Percentiles rank a stretch among this genome's conserved stretches.
phyloP scores from a whole-genome alignment of 1,140 invertebrate genomes.

The Aphis craccivora region DNA sequence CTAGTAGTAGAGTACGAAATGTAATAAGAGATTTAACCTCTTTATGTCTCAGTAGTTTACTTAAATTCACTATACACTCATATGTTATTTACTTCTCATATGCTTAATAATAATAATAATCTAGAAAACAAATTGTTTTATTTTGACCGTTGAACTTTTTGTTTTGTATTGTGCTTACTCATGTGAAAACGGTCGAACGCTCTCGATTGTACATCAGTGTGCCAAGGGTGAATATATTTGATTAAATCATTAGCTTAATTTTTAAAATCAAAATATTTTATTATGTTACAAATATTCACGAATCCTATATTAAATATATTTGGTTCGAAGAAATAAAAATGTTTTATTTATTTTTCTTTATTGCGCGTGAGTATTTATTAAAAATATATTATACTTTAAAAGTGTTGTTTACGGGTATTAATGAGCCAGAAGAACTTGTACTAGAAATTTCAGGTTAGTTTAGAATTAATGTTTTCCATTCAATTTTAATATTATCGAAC shows the following conservation, averaged over 20 bases:
- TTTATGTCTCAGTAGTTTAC: conserved; percentile 3
- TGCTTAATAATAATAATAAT: conserved; percentile 1
- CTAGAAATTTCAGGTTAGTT: conserved; percentile 37
- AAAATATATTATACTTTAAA: conserved; percentile 32
- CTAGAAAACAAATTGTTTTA: not conserved
- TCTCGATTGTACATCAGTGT: conserved; percentile 42
- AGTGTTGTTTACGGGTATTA: conserved; percentile 27
- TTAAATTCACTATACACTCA: not conserved
- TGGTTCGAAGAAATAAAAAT: not conserved
- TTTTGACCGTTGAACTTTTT: not conserved
- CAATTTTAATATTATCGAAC: not conserved
- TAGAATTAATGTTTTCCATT: not conserved
- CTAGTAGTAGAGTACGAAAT: not conserved
- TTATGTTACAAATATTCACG: not conserved
- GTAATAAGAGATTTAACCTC: not conserved
- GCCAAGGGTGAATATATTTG: conserved; percentile 50
- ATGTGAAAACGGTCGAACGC: conserved; percentile 38
- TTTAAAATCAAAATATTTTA: not conserved
- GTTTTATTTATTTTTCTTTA: conserved; percentile 22
- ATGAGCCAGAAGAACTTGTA: conserved; percentile 32
- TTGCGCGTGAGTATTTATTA: conserved; percentile 15
- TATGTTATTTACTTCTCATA: not conserved
- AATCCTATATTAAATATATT: not conserved
- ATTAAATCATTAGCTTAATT: conserved; percentile 12
- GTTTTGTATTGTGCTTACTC: conserved; percentile 21